These are phyloP conservation scores for Perdita meconis DNA, from an alignment of 2,888 invertebrate genomes.

Conservation along the genomic window DNA sequence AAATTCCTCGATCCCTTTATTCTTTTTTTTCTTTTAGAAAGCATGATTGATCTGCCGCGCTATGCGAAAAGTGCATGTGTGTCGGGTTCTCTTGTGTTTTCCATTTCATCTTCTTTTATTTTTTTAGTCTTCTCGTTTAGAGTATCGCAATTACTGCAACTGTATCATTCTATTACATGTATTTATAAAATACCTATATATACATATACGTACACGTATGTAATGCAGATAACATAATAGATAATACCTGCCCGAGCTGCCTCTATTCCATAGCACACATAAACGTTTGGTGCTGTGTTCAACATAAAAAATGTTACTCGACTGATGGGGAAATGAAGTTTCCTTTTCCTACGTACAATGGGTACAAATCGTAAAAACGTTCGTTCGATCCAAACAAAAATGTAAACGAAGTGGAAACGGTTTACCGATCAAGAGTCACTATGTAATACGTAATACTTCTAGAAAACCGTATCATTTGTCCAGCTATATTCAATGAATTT, in stretches of 20 bases:
- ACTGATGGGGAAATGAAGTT: slow-evolving; percentile 40
- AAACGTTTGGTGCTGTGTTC: slow-evolving; percentile 67
- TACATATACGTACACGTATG: slow-evolving; percentile 79
- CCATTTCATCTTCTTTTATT: slow-evolving; percentile 1
- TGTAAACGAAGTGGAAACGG: slow-evolving; percentile 16
- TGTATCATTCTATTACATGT: slow-evolving; percentile 67
- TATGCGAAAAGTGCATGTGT: slow-evolving; percentile 49
- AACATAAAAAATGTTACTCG: slow-evolving; percentile 61
- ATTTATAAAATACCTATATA: slow-evolving; percentile 78
- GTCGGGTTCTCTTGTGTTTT: slow-evolving; percentile 19
- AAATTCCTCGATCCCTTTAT: slow-evolving; percentile 25
- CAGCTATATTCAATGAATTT: slow-evolving; percentile 37
- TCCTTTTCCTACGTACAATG: slow-evolving; percentile 47
- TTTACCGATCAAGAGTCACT: slow-evolving; percentile 43
- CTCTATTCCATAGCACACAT: slow-evolving; percentile 78
- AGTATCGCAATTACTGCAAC: slow-evolving; percentile 58
- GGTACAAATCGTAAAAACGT: slow-evolving; percentile 44
- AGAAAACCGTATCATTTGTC: slow-evolving; percentile 47
- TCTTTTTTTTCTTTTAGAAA: no score
- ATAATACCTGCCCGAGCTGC: slow-evolving; percentile 83
- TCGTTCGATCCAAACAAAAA: slow-evolving; percentile 28
- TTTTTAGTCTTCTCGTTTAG: slow-evolving; percentile 16
- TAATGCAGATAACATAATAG: slow-evolving; percentile 81
- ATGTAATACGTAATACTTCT: slow-evolving; percentile 49
- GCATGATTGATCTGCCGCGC: slow-evolving; percentile 58